phyloP scores from a whole-genome alignment of 2,113 vertebrate genomes.

The Okapia johnstoni region DNA sequence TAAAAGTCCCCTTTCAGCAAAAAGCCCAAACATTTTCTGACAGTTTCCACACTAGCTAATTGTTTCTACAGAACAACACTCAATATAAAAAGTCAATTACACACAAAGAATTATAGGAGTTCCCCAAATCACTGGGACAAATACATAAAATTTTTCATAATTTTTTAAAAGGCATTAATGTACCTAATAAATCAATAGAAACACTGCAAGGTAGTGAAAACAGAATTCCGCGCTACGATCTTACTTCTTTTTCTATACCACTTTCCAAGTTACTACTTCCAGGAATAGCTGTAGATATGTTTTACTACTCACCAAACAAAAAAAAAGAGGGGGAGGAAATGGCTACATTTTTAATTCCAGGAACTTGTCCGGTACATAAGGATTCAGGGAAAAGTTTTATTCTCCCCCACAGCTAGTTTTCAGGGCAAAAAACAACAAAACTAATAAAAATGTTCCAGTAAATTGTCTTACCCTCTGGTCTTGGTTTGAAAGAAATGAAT shows the following conservation, averaged over 20 bases:
- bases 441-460: background rate
- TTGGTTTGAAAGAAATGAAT: slow-evolving; percentile 44
- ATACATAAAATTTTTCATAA: background rate
- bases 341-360: slow-evolving; percentile 67
- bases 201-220: background rate
- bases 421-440: background rate
- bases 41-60: background rate
- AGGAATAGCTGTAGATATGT: background rate
- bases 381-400: slow-evolving; percentile 57
- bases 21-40: background rate
- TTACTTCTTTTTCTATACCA: background rate
- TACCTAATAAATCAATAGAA: background rate
- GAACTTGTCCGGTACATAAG: slow-evolving; percentile 47
- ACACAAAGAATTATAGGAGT: background rate
- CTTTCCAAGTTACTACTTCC: background rate
- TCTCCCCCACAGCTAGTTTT: slow-evolving; percentile 44
- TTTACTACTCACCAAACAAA: slow-evolving; percentile 25
- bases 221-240: background rate
- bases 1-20: background rate
- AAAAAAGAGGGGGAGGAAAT: slow-evolving; percentile 57
- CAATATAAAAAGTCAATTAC: background rate
- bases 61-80: background rate
- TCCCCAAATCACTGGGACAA: background rate
- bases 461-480: background rate
- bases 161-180: background rate